Percentiles rank a stretch among this genome's conserved stretches.
Conservation (phyloP, 2,888 invertebrate genomes). For the Cryptophagus acutangulus region DNA sequence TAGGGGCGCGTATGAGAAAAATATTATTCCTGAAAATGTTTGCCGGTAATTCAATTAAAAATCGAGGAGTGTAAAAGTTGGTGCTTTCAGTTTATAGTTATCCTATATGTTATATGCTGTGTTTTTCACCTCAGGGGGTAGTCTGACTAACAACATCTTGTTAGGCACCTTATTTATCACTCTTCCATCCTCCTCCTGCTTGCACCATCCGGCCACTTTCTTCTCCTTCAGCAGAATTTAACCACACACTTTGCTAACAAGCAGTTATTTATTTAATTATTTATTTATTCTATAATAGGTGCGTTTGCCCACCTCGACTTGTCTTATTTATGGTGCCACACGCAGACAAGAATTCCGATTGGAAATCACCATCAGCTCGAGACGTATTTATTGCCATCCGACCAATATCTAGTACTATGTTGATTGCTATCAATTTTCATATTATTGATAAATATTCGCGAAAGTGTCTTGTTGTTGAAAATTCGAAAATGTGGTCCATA, state of each 20-base stretch:
- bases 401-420: constrained; percentile 41
- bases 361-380: constrained; percentile 37
- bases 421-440: too few species aligned
- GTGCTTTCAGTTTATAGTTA: constrained; percentile 6
- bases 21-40: constrained; percentile 8
- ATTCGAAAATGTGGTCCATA: too few species aligned
- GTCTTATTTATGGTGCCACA: constrained; percentile 50
- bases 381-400: constrained; percentile 44
- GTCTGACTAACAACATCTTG: constrained; percentile 48
- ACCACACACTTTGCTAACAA: constrained; percentile 50
- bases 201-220: constrained; percentile 7
- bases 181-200: constrained; percentile 29
- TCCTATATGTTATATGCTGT: constrained; percentile 29
- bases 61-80: constrained; percentile 29
- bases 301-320: constrained; percentile 48
- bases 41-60: constrained; percentile 35
- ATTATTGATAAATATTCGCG: too few species aligned
- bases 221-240: background rate
- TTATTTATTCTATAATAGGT: constrained; percentile 51
- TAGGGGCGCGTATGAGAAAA: too few species aligned
- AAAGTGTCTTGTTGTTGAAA: too few species aligned
- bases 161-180: constrained; percentile 50
- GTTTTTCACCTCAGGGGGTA: constrained; percentile 48
- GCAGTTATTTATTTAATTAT: constrained; percentile 51
- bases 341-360: constrained; percentile 46